Conservation (phyloP, 2,888 invertebrate species). For the Pherbina coryleti region DNA sequence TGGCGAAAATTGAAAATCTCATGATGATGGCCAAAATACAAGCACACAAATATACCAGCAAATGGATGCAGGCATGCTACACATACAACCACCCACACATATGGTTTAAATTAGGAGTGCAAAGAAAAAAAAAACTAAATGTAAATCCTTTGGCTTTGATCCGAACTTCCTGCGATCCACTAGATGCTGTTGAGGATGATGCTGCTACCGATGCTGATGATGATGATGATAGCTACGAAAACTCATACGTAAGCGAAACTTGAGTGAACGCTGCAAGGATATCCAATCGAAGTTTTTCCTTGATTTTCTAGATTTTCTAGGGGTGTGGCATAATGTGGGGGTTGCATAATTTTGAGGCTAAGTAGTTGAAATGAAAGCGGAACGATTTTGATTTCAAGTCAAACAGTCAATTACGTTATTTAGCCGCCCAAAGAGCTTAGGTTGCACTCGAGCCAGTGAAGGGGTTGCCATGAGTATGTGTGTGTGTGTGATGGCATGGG, state of each 20-base stretch:
- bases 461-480: background rate
- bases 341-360: slow-evolving; percentile 18
- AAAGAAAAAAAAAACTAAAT: background rate
- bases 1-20: slow-evolving; percentile 27
- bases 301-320: background rate
- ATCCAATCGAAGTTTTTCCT: slow-evolving; percentile 10
- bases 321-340: background rate
- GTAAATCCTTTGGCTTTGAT: slow-evolving; percentile 15
- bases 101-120: background rate
- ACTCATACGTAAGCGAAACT: background rate
- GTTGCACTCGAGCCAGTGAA: background rate
- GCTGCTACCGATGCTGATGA: background rate
- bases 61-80: background rate
- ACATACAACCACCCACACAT: background rate
- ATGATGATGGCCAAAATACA: slow-evolving; percentile 17
- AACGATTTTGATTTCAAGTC: slow-evolving; percentile 35
- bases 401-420: slow-evolving; percentile 29
- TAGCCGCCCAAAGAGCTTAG: background rate
- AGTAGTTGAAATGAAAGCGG: slow-evolving; percentile 11
- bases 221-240: background rate
- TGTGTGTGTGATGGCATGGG: background rate
- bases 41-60: background rate
- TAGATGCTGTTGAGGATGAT: background rate
- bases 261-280: background rate
- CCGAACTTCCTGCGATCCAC: background rate